Conservation (phyloP, 2,888 invertebrate genomes). For the Leptura quadrifasciata region DNA sequence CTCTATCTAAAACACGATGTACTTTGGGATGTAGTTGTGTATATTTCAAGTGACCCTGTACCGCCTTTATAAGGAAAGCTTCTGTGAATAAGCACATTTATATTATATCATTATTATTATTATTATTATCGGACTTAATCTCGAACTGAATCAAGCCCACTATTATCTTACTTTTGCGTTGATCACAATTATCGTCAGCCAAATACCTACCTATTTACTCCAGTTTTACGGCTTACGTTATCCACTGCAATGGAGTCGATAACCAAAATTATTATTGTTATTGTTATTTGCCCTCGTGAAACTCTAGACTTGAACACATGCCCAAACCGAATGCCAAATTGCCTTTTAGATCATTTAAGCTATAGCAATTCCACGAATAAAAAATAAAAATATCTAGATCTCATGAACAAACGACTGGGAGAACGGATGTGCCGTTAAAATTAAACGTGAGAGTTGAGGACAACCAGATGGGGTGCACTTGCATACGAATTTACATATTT, state of each 20-base stretch:
- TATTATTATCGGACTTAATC: too few relatives aligned
- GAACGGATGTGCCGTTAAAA: slow-evolving; percentile 61
- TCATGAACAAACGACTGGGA: slow-evolving; percentile 17
- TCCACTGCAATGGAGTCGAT: background rate
- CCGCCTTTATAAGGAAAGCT: too few relatives aligned
- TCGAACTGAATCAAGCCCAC: too few relatives aligned
- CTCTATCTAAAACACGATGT: too few relatives aligned
- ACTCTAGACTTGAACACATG: background rate
- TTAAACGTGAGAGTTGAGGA: slow-evolving; percentile 55
- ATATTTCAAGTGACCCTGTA: too few relatives aligned
- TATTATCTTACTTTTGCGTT: too few relatives aligned
- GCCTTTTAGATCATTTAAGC: slow-evolving; percentile 10
- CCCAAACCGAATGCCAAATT: background rate
- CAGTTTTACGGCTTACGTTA: background rate
- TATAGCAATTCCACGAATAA: slow-evolving; percentile 19
- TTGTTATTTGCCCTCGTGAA: slow-evolving; percentile 8
- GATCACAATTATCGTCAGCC: background rate
- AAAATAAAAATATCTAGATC: slow-evolving; percentile 8
- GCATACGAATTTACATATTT: slow-evolving; percentile 43
- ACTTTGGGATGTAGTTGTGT: too few relatives aligned
- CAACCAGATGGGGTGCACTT: slow-evolving; percentile 50
- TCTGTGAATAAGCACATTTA: too few relatives aligned
- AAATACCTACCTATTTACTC: background rate
- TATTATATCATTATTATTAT: too few relatives aligned
- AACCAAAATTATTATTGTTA: background rate